Conservation (phyloP, 2,888 invertebrate genomes). For the Ennomos erosarius region DNA sequence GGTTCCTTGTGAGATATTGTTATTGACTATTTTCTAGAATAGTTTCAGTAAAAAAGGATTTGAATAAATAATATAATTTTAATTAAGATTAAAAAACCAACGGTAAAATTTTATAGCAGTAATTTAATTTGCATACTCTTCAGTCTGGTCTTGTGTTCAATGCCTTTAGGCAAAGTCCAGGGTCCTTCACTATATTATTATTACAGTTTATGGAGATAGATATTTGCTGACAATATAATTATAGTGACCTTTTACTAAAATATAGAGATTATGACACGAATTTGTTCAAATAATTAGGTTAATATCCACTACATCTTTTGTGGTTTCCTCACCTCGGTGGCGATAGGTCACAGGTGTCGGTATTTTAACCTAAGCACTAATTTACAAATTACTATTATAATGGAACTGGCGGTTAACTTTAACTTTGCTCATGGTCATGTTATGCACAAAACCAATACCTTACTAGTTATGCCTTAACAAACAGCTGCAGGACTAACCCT, state of each 20-base stretch:
- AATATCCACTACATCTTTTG: slow-evolving; percentile 35
- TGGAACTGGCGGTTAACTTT: background rate
- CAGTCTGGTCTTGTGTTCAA: no score
- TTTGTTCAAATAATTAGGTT: slow-evolving; percentile 44
- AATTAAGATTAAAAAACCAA: no score
- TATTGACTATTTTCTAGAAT: no score
- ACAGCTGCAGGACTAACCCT: no score
- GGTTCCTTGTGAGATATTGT: no score
- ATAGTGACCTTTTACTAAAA: slow-evolving; percentile 5
- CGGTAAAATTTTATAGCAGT: background rate
- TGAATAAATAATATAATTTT: no score
- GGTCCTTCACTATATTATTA: background rate
- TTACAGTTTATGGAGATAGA: background rate
- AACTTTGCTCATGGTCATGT: no score
- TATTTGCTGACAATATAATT: background rate
- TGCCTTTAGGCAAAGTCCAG: background rate
- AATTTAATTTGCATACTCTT: background rate
- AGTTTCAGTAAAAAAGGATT: no score
- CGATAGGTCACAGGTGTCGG: slow-evolving; percentile 24
- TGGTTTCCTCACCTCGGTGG: slow-evolving; percentile 37
- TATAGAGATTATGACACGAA: slow-evolving; percentile 9
- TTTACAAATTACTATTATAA: slow-evolving; percentile 5
- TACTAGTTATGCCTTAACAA: no score
- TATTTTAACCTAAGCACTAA: slow-evolving; percentile 13
- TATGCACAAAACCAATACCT: no score